phyloP scores from a whole-genome alignment of 2,888 invertebrate genomes.

The Lymantria dispar region DNA sequence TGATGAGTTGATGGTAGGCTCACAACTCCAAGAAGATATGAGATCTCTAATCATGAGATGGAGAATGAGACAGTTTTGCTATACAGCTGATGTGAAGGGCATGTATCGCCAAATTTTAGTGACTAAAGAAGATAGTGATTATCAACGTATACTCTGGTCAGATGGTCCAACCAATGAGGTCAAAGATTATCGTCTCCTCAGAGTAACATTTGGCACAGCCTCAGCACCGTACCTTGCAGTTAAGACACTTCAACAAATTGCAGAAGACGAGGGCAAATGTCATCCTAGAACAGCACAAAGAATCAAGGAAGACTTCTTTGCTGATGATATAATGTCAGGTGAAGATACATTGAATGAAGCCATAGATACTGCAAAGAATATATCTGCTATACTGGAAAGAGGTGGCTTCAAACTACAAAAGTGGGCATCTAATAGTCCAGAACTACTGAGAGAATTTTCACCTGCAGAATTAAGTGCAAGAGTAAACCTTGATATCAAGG shows the following conservation, averaged over 20 bases:
- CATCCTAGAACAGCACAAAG: not conserved
- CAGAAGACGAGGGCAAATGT: conserved; percentile 4
- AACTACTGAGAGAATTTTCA: too few relatives aligned
- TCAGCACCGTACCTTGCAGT: conserved; percentile 4
- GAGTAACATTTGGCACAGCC: conserved; percentile 5
- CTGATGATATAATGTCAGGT: conserved; percentile 4
- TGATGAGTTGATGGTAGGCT: not conserved
- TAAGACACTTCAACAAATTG: conserved; percentile 3
- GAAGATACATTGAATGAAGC: not conserved
- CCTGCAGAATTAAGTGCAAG: too few relatives aligned
- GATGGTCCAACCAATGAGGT: not conserved
- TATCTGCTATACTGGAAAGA: not conserved
- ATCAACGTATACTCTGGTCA: conserved; percentile 4
- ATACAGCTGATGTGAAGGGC: not conserved
- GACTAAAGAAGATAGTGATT: not conserved
- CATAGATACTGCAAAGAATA: not conserved
- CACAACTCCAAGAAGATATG: not conserved
- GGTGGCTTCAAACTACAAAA: not conserved
- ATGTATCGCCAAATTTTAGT: not conserved
- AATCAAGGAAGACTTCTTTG: not conserved
- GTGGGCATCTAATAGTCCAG: not conserved
- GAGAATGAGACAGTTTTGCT: not conserved
- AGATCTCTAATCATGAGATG: not conserved
- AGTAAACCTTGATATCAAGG: too few relatives aligned
- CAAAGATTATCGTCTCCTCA: conserved; percentile 1